phyloP scores from a whole-genome alignment of 2,113 vertebrate species.

The Bufo bufo region DNA sequence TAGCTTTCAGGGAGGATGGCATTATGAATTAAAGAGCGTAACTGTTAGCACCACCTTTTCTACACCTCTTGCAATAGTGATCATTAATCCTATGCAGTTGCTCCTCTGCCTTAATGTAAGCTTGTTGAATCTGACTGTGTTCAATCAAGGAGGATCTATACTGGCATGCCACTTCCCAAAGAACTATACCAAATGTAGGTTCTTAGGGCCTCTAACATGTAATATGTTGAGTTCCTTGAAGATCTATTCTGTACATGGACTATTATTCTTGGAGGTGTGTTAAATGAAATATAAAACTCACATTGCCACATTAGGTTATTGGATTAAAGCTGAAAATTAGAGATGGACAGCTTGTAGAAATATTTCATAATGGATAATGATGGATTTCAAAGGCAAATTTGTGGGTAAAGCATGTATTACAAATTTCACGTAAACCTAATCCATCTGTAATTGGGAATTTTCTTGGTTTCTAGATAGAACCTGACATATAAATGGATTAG shows the following conservation, averaged over 20 bases:
- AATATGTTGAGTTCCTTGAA: neutral
- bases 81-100: constrained; percentile 10
- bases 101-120: constrained; percentile 6
- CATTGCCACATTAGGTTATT: neutral
- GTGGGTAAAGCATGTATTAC: neutral
- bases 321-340: neutral
- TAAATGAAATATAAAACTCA: neutral
- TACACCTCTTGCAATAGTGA: neutral
- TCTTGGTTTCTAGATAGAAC: neutral
- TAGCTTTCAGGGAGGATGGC: constrained; percentile 31
- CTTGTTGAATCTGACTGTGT: neutral
- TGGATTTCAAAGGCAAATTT: neutral
- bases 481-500: neutral
- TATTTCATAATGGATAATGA: neutral
- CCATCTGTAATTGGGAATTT: neutral
- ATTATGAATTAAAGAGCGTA: constrained; percentile 17
- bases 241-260: neutral
- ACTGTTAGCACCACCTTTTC: neutral
- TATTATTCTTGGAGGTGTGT: neutral
- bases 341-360: neutral
- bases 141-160: neutral
- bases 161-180: neutral
- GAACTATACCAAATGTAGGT: neutral
- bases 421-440: neutral
- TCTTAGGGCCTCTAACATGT: neutral